Base-by-base conservation (phyloP, 2,113 vertebrate genomes). In the Numida meleagris region DNA sequence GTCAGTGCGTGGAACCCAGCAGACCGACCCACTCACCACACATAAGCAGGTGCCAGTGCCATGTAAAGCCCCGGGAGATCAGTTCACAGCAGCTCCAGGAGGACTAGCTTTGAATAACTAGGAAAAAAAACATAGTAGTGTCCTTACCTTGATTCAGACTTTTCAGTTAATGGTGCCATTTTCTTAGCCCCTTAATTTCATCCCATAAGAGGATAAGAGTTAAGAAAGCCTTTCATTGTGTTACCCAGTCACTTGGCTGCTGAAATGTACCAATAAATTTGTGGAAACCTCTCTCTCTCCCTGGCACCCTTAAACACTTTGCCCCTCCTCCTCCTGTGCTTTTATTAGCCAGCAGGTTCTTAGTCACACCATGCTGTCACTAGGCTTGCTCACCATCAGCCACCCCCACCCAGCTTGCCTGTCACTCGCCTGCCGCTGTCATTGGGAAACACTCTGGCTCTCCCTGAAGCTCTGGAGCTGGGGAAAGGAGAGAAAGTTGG, bases 151-250 rank as follows among this genome's bases (percentile, higher is more conserved):
- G 36, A 85, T n/a, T 93, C 71, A 65, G 90, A 17, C n/a, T 97
- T 96, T 90, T 90, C 97, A 71, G 76, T 90, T 89, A 97, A 89
- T 31, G 95, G 97, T 76, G 97, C 90, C 97, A 97, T 97, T 85
- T 91, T 68, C 90, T 79, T 17, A 65, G 15, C 34, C 62, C 66
- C 67, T 81, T 45, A 38, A 67, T 76, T 84, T 94, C 59, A 91
- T 51, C 79, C 57, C 48, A 16, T 24, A 46, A 40, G 43, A 89
- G 73, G 19, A 80, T 0, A 95, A 87, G 85, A 77, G 89, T 95
- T 95, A 90, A 95, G 34, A 43, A 82, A 90, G 62, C 11, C 58
- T 73, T 80, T 57, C 57, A 55, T 50, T 36, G n/a, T 33, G 20
- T 20, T 81, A 42, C 40, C 67, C 71, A 72, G 80, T 79, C 71